These are phyloP conservation scores for Enoplosus armatus DNA, from an alignment of 2,797 vertebrate species.

Conservation along the genomic window DNA sequence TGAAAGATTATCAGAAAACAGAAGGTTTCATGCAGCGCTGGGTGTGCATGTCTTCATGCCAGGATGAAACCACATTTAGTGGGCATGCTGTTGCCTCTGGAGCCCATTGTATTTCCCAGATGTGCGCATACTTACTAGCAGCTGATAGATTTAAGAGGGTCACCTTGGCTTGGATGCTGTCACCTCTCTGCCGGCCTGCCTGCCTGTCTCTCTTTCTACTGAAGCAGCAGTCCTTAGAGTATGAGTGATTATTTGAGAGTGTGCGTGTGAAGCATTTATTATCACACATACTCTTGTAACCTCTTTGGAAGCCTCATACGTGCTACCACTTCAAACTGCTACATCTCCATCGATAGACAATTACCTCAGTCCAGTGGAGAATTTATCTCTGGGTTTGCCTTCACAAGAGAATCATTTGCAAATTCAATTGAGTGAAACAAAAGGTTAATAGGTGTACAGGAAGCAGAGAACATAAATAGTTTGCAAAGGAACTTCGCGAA, in stretches of 20 bases:
- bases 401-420: slow-evolving; percentile 63
- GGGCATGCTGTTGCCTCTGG: slow-evolving; percentile 24
- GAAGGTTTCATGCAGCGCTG: slow-evolving; percentile 22
- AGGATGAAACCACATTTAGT: slow-evolving; percentile 35
- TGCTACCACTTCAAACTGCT: slow-evolving; percentile 50
- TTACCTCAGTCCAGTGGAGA: slow-evolving; percentile 51
- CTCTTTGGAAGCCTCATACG: slow-evolving; percentile 31
- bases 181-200: slow-evolving; percentile 45
- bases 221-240: slow-evolving; percentile 49
- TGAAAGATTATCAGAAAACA: slow-evolving; percentile 14
- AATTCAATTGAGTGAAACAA: slow-evolving; percentile 69
- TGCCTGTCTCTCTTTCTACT: slow-evolving; percentile 42
- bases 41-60: slow-evolving; percentile 1
- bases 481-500: slow-evolving; percentile 48
- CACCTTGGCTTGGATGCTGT: slow-evolving; percentile 75
- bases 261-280: slow-evolving; percentile 19
- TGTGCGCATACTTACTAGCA: slow-evolving; percentile 24
- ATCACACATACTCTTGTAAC: slow-evolving; percentile 17
- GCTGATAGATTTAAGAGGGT: slow-evolving; percentile 71
- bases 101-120: slow-evolving; percentile 23
- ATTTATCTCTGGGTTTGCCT: slow-evolving; percentile 58
- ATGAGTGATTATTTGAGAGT: slow-evolving; percentile 33
- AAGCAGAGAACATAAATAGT: slow-evolving; percentile 53
- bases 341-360: slow-evolving; percentile 61
- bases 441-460: slow-evolving; percentile 65